These are phyloP conservation scores for Machaerirhynchus nigripectus DNA, from an alignment of 2,113 vertebrate genomes.

Conservation along the genomic window DNA sequence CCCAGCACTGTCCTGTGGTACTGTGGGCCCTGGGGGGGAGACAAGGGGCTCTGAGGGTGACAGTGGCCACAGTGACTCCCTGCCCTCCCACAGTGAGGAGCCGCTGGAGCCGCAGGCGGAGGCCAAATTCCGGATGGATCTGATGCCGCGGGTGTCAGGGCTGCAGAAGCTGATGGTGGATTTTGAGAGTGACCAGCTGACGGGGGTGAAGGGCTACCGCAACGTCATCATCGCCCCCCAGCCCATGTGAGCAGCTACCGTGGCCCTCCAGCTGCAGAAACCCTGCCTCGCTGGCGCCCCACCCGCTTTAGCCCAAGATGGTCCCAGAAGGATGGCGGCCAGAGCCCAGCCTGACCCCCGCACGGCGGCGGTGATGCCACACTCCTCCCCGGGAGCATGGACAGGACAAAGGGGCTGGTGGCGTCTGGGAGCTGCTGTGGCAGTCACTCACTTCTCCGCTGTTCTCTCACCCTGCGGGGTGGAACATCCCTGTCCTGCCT, in stretches of 20 bases:
- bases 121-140: conserved; percentile 79
- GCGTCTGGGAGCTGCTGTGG: rapidly evolving
- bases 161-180: conserved; percentile 87
- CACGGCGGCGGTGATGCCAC: rapidly evolving
- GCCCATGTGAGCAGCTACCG: background rate
- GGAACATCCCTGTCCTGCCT: background rate
- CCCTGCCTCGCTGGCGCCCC: background rate
- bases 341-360: background rate
- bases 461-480: background rate
- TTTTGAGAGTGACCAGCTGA: conserved; percentile 86
- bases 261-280: rapidly evolving
- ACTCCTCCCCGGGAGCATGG: background rate
- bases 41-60: background rate
- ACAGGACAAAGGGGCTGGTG: background rate
- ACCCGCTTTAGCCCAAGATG: background rate
- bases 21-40: background rate
- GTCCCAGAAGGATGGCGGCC: background rate
- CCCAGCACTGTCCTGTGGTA: rapidly evolving
- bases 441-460: rapidly evolving
- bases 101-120: conserved; percentile 74
- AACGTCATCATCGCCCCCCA: conserved; percentile 81
- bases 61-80: rapidly evolving
- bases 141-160: conserved; percentile 77
- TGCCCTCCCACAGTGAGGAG: background rate
- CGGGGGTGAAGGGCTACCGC: conserved; percentile 86